These are phyloP conservation scores for Erpetoichthys calabaricus DNA, from an alignment of 2,797 vertebrate genomes.

Conservation along the genomic window DNA sequence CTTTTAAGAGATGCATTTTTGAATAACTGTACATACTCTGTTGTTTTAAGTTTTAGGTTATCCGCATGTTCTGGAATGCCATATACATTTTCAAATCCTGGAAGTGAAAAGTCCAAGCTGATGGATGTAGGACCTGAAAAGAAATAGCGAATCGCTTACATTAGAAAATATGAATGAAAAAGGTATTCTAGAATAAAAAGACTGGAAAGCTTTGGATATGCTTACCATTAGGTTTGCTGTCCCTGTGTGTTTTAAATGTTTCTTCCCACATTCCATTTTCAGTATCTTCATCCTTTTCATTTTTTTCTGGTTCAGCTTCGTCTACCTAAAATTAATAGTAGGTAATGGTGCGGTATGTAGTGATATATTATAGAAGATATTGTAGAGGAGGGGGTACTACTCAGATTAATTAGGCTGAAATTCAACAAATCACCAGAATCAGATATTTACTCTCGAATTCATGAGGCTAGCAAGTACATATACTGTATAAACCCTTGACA, in stretches of 20 bases:
- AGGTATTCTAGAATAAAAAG: neutral
- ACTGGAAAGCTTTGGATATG: neutral
- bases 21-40: conserved; percentile 58
- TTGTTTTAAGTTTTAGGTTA: conserved; percentile 67
- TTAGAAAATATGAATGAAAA: neutral
- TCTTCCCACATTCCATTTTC: conserved; percentile 78
- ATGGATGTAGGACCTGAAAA: conserved; percentile 67
- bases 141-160: no score
- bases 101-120: conserved; percentile 81
- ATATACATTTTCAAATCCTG: conserved; percentile 78
- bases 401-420: no score
- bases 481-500: no score
- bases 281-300: conserved; percentile 37
- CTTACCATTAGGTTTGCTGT: conserved; percentile 75
- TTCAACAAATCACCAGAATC: no score
- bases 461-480: no score
- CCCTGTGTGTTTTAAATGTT: conserved; percentile 77
- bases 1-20: neutral
- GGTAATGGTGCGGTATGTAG: no score
- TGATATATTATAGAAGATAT: no score
- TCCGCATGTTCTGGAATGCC: conserved; percentile 88
- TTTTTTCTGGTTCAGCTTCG: conserved; percentile 34
- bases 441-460: no score
- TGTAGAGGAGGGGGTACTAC: no score
- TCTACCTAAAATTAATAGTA: conserved; percentile 19